Conservation (phyloP, 2,113 vertebrate species). For the Pristiophorus japonicus region DNA sequence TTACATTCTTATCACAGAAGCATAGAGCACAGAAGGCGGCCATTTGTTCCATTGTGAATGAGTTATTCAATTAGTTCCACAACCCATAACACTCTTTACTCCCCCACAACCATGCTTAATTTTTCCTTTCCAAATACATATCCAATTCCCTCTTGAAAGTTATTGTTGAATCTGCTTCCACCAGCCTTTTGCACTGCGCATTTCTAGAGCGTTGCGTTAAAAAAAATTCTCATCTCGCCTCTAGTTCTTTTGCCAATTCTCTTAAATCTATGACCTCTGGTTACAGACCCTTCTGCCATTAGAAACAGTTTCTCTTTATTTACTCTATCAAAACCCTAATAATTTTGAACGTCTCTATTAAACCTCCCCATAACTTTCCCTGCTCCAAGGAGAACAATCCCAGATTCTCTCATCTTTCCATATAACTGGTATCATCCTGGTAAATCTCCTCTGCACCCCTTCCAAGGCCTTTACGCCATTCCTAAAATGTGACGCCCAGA, state of each 20-base stretch:
- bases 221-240: neutral
- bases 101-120: neutral
- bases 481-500: neutral
- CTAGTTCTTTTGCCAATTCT: neutral
- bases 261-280: neutral
- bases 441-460: neutral
- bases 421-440: neutral
- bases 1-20: too few species aligned
- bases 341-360: neutral
- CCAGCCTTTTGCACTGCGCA: neutral
- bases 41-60: too few species aligned
- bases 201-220: neutral
- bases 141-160: neutral
- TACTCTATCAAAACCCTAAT: neutral
- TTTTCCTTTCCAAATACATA: neutral
- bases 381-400: neutral
- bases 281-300: neutral
- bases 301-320: neutral
- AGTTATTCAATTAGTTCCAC: too few species aligned
- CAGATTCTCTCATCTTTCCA: neutral
- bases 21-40: too few species aligned
- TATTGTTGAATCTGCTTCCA: neutral
- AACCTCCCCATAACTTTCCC: neutral
- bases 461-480: neutral
- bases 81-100: too few species aligned